A percentile compares a stretch with the other conserved stretches of the same genome.
Conservation (phyloP, 2,113 vertebrate species). For the Aramus guarauna region DNA sequence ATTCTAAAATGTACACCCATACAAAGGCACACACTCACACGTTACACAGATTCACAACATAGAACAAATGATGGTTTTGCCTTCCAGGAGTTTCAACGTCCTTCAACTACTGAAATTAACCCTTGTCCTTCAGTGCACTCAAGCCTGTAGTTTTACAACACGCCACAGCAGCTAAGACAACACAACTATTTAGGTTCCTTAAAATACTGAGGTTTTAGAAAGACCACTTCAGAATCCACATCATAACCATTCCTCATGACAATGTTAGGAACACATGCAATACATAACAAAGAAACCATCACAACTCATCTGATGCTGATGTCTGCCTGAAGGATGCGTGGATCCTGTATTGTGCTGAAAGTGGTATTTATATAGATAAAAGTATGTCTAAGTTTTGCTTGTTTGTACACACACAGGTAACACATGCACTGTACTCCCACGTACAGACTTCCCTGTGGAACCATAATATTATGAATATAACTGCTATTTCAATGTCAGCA, state of each 20-base stretch:
- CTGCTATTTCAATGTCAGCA: not conserved
- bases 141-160: not conserved
- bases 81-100: not conserved
- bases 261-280: not conserved
- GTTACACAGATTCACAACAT: not conserved
- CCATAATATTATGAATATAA: not conserved
- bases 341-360: not conserved
- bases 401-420: conserved; percentile 13
- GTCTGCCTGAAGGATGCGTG: not conserved
- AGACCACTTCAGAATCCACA: not conserved
- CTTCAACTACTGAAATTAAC: not conserved
- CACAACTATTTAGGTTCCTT: not conserved
- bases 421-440: not conserved
- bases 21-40: not conserved
- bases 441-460: not conserved
- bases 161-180: not conserved
- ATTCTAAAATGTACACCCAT: not conserved
- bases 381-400: not conserved
- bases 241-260: not conserved
- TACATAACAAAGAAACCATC: not conserved
- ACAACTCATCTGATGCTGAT: not conserved
- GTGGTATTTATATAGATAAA: not conserved
- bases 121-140: not conserved
- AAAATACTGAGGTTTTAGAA: not conserved
- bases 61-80: not conserved